These are phyloP conservation scores for Oncorhynchus mykiss DNA, from an alignment of 2,113 vertebrate species.

Conservation along the genomic window DNA sequence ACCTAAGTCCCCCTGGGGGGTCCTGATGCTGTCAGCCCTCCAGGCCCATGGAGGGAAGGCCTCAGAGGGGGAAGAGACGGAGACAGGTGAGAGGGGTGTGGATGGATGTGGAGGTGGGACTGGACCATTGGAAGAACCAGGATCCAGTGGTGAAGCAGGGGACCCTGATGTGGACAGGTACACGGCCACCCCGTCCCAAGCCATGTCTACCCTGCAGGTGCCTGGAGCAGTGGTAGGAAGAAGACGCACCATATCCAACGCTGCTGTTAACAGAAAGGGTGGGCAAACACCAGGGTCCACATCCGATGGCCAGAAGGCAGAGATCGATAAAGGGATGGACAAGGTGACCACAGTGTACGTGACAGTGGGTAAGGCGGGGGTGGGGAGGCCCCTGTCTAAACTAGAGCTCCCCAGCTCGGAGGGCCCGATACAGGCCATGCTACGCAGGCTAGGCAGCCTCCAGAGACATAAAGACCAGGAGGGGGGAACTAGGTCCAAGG, in stretches of 20 bases:
- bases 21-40: constrained; percentile 69
- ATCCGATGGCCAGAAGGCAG: constrained; percentile 54
- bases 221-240: constrained; percentile 49
- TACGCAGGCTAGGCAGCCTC: constrained; percentile 84
- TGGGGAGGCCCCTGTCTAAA: constrained; percentile 53
- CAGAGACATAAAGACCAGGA: constrained; percentile 78
- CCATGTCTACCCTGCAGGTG: constrained; percentile 32
- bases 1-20: constrained; percentile 75
- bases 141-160: constrained; percentile 34
- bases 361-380: constrained; percentile 77
- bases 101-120: constrained; percentile 31
- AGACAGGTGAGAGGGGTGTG: constrained; percentile 11
- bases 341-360: constrained; percentile 85
- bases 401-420: constrained; percentile 63
- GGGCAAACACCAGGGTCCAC: constrained; percentile 64
- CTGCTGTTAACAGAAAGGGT: constrained; percentile 61
- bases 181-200: constrained; percentile 33
- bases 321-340: constrained; percentile 25
- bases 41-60: constrained; percentile 53
- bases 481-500: constrained; percentile 50
- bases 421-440: constrained; percentile 80
- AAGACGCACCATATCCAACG: constrained; percentile 64
- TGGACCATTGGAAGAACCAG: constrained; percentile 11
- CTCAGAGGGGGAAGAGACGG: constrained; percentile 51
- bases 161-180: constrained; percentile 53